Percentiles rank a stretch among this genome's conserved stretches.
phyloP scores from a whole-genome alignment of 2,888 invertebrate species.

The Apamea anceps region DNA sequence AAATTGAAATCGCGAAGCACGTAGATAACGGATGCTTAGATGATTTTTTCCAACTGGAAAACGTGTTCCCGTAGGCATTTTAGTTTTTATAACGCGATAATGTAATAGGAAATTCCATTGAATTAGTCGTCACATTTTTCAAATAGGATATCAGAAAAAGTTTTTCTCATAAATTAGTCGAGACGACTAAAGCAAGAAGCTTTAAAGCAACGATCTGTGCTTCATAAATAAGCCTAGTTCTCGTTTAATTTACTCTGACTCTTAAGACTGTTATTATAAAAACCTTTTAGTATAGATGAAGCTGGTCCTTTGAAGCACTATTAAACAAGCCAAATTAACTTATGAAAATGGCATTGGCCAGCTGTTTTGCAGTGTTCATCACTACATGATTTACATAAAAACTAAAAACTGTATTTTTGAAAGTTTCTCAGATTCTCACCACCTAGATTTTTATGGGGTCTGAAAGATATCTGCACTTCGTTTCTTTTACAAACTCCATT shows the following conservation, averaged over 20 bases:
- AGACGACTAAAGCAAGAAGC: slow-evolving; percentile 3
- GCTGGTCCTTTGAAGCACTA: background rate
- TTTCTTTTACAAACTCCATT: slow-evolving; percentile 20
- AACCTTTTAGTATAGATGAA: background rate
- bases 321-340: background rate
- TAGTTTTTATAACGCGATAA: slow-evolving; percentile 21
- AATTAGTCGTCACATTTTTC: slow-evolving; percentile 38
- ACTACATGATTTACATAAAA: background rate
- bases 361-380: too few species aligned
- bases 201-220: background rate
- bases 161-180: slow-evolving; percentile 6
- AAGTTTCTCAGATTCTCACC: background rate
- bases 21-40: slow-evolving; percentile 17
- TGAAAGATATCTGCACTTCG: background rate
- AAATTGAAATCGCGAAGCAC: slow-evolving; percentile 26
- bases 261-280: background rate
- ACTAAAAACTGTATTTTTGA: background rate
- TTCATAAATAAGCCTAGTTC: background rate
- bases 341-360: too few species aligned
- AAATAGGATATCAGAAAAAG: slow-evolving; percentile 16
- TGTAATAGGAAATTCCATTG: slow-evolving; percentile 39
- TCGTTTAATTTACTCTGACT: background rate
- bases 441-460: background rate
- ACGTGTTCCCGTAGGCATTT: slow-evolving; percentile 8
- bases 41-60: slow-evolving; percentile 15